Percentiles rank a stretch among this genome's conserved stretches.
Evolutionary conservation across 2,888 invertebrate genomes (phyloP).

Genomic region (Chorisops tibialis): DNA sequence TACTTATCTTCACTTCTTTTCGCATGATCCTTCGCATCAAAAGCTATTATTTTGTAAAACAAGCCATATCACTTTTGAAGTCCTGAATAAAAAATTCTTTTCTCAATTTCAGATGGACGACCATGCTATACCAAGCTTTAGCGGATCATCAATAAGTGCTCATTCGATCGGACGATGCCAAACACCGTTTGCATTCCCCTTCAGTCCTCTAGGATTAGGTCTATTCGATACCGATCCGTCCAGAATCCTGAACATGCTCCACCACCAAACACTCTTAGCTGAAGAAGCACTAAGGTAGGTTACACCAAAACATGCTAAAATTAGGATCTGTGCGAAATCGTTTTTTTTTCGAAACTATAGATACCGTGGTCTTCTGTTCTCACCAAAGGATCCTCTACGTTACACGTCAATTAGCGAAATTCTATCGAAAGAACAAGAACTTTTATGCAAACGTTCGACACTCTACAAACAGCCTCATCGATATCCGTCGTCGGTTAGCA

Average conservation of each 20-base stretch:
- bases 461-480: slow-evolving; percentile 31
- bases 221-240: slow-evolving; percentile 55
- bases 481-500: slow-evolving; percentile 34
- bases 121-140: slow-evolving; percentile 36
- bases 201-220: slow-evolving; percentile 53
- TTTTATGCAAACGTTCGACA: slow-evolving; percentile 31
- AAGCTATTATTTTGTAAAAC: background rate
- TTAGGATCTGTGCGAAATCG: background rate
- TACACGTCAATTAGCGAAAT: slow-evolving; percentile 48
- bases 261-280: slow-evolving; percentile 53
- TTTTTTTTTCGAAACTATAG: slow-evolving; percentile 35
- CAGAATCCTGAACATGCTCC: slow-evolving; percentile 56
- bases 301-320: background rate
- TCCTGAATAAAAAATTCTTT: background rate
- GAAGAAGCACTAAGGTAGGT: slow-evolving; percentile 51
- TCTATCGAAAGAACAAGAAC: slow-evolving; percentile 50
- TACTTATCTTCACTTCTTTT: too few relatives aligned
- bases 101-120: slow-evolving; percentile 33
- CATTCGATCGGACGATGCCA: slow-evolving; percentile 48
- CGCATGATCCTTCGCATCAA: too few relatives aligned
- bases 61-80: background rate
- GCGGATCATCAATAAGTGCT: slow-evolving; percentile 33
- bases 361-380: slow-evolving; percentile 47
- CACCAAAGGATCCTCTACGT: slow-evolving; percentile 49
- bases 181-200: slow-evolving; percentile 59